Base-by-base conservation (phyloP, 2,113 vertebrate genomes). In the Isichthys henryi region DNA sequence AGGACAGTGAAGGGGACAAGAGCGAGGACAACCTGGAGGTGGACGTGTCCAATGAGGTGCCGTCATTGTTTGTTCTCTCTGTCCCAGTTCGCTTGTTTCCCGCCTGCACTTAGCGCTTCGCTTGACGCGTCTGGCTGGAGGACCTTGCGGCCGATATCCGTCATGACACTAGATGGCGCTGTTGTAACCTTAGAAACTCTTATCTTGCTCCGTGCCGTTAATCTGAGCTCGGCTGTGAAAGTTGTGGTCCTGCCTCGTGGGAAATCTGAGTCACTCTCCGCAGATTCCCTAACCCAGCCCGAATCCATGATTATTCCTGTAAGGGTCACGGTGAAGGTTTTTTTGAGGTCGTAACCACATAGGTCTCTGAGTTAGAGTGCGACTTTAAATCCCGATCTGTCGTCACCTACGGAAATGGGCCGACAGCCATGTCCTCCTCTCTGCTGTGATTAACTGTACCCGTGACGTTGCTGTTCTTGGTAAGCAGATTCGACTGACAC, bases 21-120 rank as follows among this genome's bases (percentile, higher is more conserved):
- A 96, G 96, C 0, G 96, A 96, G 43, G 96, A 96, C 92, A 96
- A 95, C 90, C 88, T 96, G 91, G 96, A 96, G 89, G 96, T 96
- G 58, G 96, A 96, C 89, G 96, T 91, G 49, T 91, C 90, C 56
- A 91, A 90, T 45, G 90, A 91, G 90, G 91, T 90, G 31, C 19
- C 6, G 10, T 0, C 62, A 27, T 27, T 13, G 10, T 17, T 39
- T 2, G 39, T 39, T 23, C 15, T 66, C 13, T 58, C 13, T 39
- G 56, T 10, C 39, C 35, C 74, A 2, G 74, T 43, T 43, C 2
- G 15, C 74, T 19, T 21, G 74, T 80, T 7, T 43, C 74, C 1
- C 13, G 13, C 35, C 35, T 17, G 74, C 74, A 80, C 35, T 39
- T 17, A 39, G 35, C 13, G 27, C 70, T 4, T 5, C 9, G 62